Conservation (phyloP, 2,113 vertebrate genomes). For the Motacilla tschutschensis region DNA sequence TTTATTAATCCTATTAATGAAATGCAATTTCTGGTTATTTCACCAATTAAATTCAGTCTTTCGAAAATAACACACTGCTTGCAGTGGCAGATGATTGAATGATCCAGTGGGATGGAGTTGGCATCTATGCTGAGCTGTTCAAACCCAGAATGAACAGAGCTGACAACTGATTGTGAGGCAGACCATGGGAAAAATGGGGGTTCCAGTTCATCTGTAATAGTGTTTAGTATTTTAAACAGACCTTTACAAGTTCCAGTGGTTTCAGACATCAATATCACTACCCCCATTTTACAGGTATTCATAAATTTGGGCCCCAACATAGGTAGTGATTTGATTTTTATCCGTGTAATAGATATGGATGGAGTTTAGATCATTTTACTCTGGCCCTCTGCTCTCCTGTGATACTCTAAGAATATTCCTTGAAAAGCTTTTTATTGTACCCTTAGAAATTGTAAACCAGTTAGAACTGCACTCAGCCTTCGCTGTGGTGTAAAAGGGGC, state of each 20-base stretch:
- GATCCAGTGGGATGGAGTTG: not conserved
- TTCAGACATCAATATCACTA: not conserved
- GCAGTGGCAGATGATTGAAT: not conserved
- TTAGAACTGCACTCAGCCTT: not conserved
- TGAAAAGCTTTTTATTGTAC: not conserved
- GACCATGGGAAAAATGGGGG: not conserved
- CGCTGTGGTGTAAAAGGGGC: rapidly evolving
- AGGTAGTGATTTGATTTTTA: not conserved
- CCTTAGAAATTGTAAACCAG: not conserved
- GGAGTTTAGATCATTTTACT: not conserved
- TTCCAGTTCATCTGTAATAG: not conserved
- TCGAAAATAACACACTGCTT: not conserved
- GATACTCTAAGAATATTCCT: not conserved
- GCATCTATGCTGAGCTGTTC: not conserved
- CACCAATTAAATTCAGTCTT: not conserved
- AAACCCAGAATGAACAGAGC: not conserved
- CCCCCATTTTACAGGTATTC: not conserved
- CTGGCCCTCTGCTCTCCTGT: not conserved
- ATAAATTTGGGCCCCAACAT: not conserved
- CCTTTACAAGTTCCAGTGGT: not conserved
- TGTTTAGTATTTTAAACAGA: not conserved
- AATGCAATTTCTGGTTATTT: not conserved
- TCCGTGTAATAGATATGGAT: not conserved
- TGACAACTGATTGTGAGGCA: not conserved
- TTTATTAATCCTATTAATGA: not conserved